Evolutionary conservation across 2,888 invertebrate genomes (phyloP).

Genomic region (Aproaerema taeniolella): DNA sequence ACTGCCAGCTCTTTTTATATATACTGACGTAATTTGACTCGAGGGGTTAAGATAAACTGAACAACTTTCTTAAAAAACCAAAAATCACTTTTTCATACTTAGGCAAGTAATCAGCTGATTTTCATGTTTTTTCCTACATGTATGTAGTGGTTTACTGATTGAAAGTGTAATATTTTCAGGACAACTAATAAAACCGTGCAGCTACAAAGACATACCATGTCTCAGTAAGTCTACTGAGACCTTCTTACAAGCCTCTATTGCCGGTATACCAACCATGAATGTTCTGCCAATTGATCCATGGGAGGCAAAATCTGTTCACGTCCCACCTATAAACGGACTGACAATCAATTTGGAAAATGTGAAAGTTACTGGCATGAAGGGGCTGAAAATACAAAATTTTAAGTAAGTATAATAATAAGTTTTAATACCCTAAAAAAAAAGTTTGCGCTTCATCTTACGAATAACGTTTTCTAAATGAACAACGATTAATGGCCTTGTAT

Average conservation of each 20-base stretch:
- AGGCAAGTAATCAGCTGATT: too few relatives aligned
- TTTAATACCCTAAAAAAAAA: too few relatives aligned
- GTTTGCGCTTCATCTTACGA: too few relatives aligned
- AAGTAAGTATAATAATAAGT: conserved; percentile 42
- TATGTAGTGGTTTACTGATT: too few relatives aligned
- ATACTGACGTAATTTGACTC: too few relatives aligned
- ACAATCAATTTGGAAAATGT: conserved; percentile 40
- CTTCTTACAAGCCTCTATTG: conserved; percentile 46
- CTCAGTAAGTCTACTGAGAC: conserved; percentile 44
- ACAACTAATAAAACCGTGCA: conserved; percentile 32
- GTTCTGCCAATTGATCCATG: conserved; percentile 50
- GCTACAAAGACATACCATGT: conserved; percentile 46
- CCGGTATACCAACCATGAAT: conserved; percentile 40
- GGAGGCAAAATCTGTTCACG: conserved; percentile 27
- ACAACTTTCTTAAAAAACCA: too few relatives aligned
- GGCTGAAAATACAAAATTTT: conserved; percentile 45
- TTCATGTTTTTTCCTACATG: too few relatives aligned
- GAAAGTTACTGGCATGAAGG: conserved; percentile 47
- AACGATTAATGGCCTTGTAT: too few relatives aligned
- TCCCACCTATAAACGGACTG: background rate
- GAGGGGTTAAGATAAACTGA: too few relatives aligned
- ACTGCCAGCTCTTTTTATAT: too few relatives aligned
- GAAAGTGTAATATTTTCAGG: conserved; percentile 2
- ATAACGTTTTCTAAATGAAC: too few relatives aligned
- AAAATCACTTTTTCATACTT: too few relatives aligned